Base-by-base conservation (phyloP, 1,140 invertebrate species). In the Lepidostoma basale region DNA sequence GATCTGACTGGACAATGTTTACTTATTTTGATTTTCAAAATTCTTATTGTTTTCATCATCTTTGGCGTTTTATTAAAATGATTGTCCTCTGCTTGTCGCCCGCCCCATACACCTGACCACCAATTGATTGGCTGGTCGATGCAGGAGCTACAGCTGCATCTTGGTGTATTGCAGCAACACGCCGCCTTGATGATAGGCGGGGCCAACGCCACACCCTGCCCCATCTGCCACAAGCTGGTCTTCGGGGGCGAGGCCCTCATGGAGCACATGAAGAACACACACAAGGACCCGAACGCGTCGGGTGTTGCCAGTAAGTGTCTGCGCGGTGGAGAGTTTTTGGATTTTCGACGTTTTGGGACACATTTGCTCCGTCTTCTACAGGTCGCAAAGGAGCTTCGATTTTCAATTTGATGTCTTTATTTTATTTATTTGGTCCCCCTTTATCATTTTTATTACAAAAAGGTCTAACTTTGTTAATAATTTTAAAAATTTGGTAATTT, bases 211-310 rank as follows among this genome's bases (percentile, higher is more conserved):
- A 94, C 92, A 63, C 92, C 89, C 73, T 96, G 94, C 83, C 93
- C 93, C 30, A 88, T 96, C 73, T 96, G 94, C 84, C 93, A 96
- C 85, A 96, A 96, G 84, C 88, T 96, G 75, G 95, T 96, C 84
- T 88, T 96, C 75, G 93, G 93, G 70, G 90, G 90, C 60, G 94
- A 96, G 81, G 92, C 93, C 44, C 87, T 97, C 47, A 94, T 97
- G 86, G 94, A 96, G 79, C 94, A 97, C 80, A 96, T 96, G 94
- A 96, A 96, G 83, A 91, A 92, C 79, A 92, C 92, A 28, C 94
- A 97, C 83, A 96, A 95, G 85, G 94, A 97, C 77, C 93, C 93
- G 28, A 92, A 92, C 80, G 90, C 92, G 62, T 90, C 91, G 68
- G 91, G 89, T 76, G 92, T 93, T 80, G 89, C 92, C 85, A 93